Conservation (phyloP, 1,140 invertebrate genomes). For the Drosophila sproati region DNA sequence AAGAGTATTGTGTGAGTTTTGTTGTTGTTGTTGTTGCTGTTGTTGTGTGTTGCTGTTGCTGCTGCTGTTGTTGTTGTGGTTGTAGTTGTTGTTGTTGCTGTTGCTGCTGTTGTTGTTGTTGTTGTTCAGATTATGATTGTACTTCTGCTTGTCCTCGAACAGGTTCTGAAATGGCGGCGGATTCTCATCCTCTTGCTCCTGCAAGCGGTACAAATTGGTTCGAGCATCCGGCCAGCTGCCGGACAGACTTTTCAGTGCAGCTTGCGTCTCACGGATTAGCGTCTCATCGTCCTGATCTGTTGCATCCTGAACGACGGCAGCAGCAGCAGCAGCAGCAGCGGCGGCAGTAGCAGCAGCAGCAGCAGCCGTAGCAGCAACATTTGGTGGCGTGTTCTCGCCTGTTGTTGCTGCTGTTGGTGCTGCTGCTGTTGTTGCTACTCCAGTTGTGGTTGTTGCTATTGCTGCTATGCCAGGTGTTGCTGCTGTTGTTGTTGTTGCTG, state of each 20-base stretch:
- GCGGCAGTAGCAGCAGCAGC: constrained; percentile 11
- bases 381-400: constrained; percentile 13
- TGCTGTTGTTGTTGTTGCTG: constrained; percentile 5
- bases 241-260: constrained; percentile 92
- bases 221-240: constrained; percentile 90
- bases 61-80: constrained; percentile 8
- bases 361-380: constrained; percentile 29
- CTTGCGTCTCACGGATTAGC: constrained; percentile 93
- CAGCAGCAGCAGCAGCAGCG: constrained; percentile 20
- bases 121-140: constrained; percentile 31
- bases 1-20: constrained; percentile 33
- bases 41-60: constrained; percentile 21
- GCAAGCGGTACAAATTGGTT: constrained; percentile 87
- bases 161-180: constrained; percentile 93
- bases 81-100: constrained; percentile 18
- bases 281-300: constrained; percentile 90
- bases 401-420: constrained; percentile 5
- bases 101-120: constrained; percentile 16
- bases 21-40: constrained; percentile 1
- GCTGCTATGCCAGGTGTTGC: constrained; percentile 19
- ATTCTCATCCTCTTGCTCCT: constrained; percentile 89
- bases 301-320: constrained; percentile 35
- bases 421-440: constrained; percentile 6
- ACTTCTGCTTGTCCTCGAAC: constrained; percentile 91
- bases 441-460: no score